phyloP scores from a whole-genome alignment of 2,888 invertebrate genomes.

The Pristionchus arcanus region DNA sequence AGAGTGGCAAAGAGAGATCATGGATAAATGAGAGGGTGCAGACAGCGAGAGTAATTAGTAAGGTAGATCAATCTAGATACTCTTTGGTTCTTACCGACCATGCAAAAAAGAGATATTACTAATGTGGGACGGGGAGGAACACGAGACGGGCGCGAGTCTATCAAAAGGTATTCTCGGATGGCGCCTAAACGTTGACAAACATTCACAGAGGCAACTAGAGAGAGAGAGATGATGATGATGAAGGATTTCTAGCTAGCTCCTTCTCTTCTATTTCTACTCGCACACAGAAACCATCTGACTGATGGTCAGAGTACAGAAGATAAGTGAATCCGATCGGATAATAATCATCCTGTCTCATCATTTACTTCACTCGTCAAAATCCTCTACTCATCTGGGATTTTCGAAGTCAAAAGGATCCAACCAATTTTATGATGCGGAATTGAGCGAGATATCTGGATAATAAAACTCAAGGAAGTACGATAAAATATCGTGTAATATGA shows the following conservation, averaged over 20 bases:
- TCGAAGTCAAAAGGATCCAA: not conserved
- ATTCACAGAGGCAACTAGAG: slow-evolving; percentile 41
- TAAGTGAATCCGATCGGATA: slow-evolving; percentile 18
- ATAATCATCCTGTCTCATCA: not conserved
- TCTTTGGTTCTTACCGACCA: not conserved
- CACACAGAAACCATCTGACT: slow-evolving; percentile 47
- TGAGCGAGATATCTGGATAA: not conserved
- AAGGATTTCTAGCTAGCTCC: not conserved
- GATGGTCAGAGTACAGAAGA: slow-evolving; percentile 25
- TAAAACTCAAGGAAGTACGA: not conserved
- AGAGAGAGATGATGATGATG: slow-evolving; percentile 22
- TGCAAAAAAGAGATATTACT: not conserved
- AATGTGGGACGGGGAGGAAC: not conserved
- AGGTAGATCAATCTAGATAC: slow-evolving; percentile 39
- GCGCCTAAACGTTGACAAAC: slow-evolving; percentile 46
- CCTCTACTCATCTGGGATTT: not conserved
- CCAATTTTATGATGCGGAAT: not conserved
- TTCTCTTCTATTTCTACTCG: slow-evolving; percentile 16
- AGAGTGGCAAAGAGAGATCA: slow-evolving; percentile 19
- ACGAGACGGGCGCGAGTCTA: not conserved
- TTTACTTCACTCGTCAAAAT: not conserved
- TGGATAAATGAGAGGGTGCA: not conserved
- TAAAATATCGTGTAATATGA: not conserved
- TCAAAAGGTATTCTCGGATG: slow-evolving; percentile 42
- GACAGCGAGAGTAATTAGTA: not conserved